Conservation (phyloP, 2,113 vertebrate species). For the Spea multiplicata region DNA sequence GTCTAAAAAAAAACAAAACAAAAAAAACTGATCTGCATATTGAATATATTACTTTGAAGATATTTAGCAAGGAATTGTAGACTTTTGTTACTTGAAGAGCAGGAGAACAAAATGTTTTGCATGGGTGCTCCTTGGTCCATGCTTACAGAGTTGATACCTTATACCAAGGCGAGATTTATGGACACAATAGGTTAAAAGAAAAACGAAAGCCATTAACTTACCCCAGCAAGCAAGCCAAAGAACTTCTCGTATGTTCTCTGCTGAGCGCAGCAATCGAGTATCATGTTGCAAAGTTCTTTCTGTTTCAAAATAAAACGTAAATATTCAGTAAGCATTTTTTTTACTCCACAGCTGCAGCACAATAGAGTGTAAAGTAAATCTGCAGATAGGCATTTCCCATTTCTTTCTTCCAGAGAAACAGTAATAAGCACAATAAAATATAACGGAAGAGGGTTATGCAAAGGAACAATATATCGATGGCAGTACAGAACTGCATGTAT, state of each 20-base stretch:
- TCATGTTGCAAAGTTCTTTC: conserved; percentile 99
- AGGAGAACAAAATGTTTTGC: no score
- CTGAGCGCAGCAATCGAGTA: conserved; percentile 97
- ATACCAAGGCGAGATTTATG: not conserved
- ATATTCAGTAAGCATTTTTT: conserved; percentile 47
- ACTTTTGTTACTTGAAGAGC: no score
- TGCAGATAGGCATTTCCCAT: conserved; percentile 39
- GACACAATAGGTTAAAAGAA: not conserved
- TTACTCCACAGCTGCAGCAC: conserved; percentile 43
- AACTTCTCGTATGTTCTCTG: conserved; percentile 98
- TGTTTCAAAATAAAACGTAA: conserved; percentile 59
- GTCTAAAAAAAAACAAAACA: no score
- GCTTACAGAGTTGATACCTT: no score
- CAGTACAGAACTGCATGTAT: conserved; percentile 17
- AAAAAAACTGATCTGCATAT: no score
- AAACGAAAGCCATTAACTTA: conserved; percentile 64
- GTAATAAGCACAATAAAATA: conserved; percentile 46
- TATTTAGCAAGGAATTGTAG: no score
- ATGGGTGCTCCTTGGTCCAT: no score
- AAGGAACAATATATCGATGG: conserved; percentile 21
- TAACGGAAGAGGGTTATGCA: conserved; percentile 20
- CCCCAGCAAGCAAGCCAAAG: conserved; percentile 94
- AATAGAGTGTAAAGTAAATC: conserved; percentile 34
- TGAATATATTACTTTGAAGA: no score
- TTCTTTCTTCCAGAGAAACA: conserved; percentile 40